Percentiles rank a stretch among this genome's conserved stretches.
phyloP scores from a whole-genome alignment of 2,113 vertebrate genomes.

The Brachionichthys hirsutus region DNA sequence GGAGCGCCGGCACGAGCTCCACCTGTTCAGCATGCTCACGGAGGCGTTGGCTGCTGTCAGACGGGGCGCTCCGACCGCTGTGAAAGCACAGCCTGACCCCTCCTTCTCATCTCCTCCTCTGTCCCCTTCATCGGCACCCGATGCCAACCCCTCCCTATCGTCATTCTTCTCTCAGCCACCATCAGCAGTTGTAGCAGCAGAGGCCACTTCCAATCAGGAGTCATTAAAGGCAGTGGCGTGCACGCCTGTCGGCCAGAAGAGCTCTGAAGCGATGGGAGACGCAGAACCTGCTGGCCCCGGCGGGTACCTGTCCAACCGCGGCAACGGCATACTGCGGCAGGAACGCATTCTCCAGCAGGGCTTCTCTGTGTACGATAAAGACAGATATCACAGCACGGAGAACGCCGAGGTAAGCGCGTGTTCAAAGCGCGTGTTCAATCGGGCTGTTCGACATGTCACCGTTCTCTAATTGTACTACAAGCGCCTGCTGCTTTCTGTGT shows the following conservation, averaged over 20 bases:
- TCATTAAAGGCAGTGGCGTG: conserved; percentile 7
- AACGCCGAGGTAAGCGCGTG: conserved; percentile 87
- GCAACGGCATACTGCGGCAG: conserved; percentile 74
- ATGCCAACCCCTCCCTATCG: conserved; percentile 10
- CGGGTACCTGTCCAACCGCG: conserved; percentile 82
- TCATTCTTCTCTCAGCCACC: conserved; percentile 29
- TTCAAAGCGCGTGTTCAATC: not conserved
- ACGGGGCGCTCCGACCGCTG: conserved; percentile 14
- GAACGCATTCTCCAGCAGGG: conserved; percentile 77
- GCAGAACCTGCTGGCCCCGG: conserved; percentile 48
- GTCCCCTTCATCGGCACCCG: conserved; percentile 8
- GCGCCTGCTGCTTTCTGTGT: not conserved
- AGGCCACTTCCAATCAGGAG: conserved; percentile 20
- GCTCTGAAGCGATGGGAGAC: conserved; percentile 6
- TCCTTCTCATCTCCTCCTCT: conserved; percentile 23
- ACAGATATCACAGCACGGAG: conserved; percentile 81
- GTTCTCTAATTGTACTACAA: not conserved
- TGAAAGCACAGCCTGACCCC: conserved; percentile 1
- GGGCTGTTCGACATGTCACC: not conserved
- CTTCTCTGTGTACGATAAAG: conserved; percentile 74
- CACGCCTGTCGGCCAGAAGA: conserved; percentile 2
- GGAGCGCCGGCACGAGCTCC: conserved; percentile 82
- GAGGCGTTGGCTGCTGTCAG: conserved; percentile 60
- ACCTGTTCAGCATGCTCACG: conserved; percentile 80
- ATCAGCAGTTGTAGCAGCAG: conserved; percentile 18